Evolutionary conservation across 2,797 vertebrate genomes (phyloP).

Genomic region (Huso huso): DNA sequence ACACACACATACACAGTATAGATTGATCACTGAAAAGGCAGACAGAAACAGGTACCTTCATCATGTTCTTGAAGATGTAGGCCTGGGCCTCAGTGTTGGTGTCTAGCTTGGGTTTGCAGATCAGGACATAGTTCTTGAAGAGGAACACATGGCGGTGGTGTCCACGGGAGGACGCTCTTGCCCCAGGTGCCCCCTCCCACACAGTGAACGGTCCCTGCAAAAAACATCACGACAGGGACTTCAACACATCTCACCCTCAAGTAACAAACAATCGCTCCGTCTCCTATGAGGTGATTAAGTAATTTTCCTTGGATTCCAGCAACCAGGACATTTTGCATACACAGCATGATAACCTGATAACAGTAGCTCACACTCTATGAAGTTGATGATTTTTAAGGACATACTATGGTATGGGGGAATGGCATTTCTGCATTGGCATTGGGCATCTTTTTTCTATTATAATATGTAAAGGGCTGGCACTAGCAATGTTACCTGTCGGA

Average conservation of each 20-base stretch:
- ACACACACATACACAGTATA: neutral
- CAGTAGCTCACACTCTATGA: too few relatives aligned
- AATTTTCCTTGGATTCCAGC: too few relatives aligned
- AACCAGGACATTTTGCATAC: too few relatives aligned
- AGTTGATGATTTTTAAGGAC: too few relatives aligned
- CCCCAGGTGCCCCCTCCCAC: conserved; percentile 93
- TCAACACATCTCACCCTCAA: too few relatives aligned
- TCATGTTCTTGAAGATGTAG: conserved; percentile 94
- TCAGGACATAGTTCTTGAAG: conserved; percentile 87
- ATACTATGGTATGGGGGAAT: too few relatives aligned
- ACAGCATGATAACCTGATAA: too few relatives aligned
- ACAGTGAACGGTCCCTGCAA: conserved; percentile 87
- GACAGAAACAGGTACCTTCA: conserved; percentile 71
- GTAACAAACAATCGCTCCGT: too few relatives aligned
- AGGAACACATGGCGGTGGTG: conserved; percentile 94
- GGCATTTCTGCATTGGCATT: too few relatives aligned
- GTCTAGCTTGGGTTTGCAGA: conserved; percentile 92
- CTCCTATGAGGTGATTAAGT: too few relatives aligned
- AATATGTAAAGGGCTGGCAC: too few relatives aligned
- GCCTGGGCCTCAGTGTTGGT: conserved; percentile 79
- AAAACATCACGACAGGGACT: neutral
- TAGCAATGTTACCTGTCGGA: conserved; percentile 72
- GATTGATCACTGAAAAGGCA: neutral
- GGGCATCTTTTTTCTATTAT: too few relatives aligned
- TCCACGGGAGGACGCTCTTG: conserved; percentile 86